Percentiles rank a stretch among this genome's conserved stretches.
phyloP scores from a whole-genome alignment of 2,888 invertebrate genomes.

The Tiliacea citrago region DNA sequence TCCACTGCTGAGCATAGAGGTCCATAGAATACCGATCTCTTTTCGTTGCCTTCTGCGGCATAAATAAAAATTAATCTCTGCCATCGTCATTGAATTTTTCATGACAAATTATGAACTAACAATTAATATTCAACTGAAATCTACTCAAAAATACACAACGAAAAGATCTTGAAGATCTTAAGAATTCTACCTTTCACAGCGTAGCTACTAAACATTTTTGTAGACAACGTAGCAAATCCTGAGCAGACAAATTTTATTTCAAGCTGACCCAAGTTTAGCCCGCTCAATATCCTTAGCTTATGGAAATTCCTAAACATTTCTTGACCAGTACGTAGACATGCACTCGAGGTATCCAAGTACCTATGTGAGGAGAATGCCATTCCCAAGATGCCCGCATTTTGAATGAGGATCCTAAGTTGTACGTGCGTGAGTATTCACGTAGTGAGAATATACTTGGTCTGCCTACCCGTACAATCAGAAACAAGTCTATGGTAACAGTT shows the following conservation, averaged over 20 bases:
- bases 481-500: not conserved
- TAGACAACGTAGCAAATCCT: conserved; percentile 11
- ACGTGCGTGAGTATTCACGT: conserved; percentile 24
- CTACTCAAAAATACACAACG: not conserved
- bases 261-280: conserved; percentile 11
- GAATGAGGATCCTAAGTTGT: conserved; percentile 41
- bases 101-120: too few relatives aligned
- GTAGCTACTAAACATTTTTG: conserved; percentile 24
- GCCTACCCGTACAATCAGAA: not conserved
- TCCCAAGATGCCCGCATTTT: conserved; percentile 48
- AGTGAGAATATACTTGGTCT: not conserved
- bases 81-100: too few relatives aligned
- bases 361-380: conserved; percentile 44
- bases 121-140: not conserved
- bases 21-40: too few relatives aligned
- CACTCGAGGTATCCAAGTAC: conserved; percentile 48
- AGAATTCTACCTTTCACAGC: not conserved
- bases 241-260: conserved; percentile 24
- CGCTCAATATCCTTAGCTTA: conserved; percentile 37
- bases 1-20: too few relatives aligned
- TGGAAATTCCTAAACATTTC: conserved; percentile 42
- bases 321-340: conserved; percentile 34
- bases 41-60: too few relatives aligned
- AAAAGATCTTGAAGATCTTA: not conserved
- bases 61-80: too few relatives aligned